These are phyloP conservation scores for Hypselothyrea guttata DNA, from an alignment of 2,888 invertebrate genomes.

Conservation along the genomic window DNA sequence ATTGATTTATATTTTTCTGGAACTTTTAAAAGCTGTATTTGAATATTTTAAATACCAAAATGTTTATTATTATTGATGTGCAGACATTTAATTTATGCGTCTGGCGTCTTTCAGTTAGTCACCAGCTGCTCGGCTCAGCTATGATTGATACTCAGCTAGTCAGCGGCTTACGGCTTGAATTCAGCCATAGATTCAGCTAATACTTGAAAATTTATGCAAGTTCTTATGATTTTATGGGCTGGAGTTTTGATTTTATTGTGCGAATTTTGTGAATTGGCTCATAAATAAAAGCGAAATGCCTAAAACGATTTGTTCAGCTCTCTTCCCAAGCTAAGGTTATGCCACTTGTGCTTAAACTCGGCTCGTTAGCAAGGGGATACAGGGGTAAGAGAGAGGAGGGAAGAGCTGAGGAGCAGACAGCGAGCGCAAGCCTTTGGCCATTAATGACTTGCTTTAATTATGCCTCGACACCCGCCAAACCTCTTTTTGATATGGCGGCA, in stretches of 20 bases:
- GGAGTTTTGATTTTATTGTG: constrained; percentile 31
- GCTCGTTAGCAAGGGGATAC: constrained; percentile 17
- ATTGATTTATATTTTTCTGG: no score
- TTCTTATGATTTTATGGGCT: constrained; percentile 7
- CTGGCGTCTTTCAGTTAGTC: no score
- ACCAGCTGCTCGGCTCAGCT: no score
- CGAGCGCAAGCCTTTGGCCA: constrained; percentile 18
- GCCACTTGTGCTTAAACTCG: constrained; percentile 9
- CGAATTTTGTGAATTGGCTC: constrained; percentile 15
- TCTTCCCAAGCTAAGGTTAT: constrained; percentile 12
- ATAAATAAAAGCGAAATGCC: constrained; percentile 31
- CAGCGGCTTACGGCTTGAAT: no score
- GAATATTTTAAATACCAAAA: no score
- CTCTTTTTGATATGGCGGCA: background rate
- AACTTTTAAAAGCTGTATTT: no score
- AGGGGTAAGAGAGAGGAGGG: no score
- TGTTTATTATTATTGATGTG: no score
- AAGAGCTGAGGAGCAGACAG: background rate
- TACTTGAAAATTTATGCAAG: constrained; percentile 4
- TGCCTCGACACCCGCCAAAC: background rate
- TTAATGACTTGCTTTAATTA: constrained; percentile 46
- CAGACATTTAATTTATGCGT: no score
- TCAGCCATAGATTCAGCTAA: no score
- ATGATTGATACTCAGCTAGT: no score
- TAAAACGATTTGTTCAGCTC: constrained; percentile 25